phyloP scores from a whole-genome alignment of 2,113 vertebrate genomes.

The Oophaga pumilio region DNA sequence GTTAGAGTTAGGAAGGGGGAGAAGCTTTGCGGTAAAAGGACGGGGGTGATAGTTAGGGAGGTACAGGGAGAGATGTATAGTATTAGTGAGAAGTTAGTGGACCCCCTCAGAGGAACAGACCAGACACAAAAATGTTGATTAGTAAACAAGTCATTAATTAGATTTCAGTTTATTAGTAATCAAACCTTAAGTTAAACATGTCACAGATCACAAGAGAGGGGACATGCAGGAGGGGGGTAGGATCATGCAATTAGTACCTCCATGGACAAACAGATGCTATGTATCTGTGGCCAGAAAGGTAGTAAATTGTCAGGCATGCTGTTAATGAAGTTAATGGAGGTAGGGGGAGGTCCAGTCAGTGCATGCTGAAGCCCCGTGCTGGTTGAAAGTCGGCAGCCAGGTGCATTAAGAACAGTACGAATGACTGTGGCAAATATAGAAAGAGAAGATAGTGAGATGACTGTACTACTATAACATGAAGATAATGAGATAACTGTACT shows the following conservation, averaged over 20 bases:
- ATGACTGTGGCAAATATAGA: neutral
- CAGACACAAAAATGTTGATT: constrained; percentile 58
- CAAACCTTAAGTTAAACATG: constrained; percentile 59
- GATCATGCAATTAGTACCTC: constrained; percentile 48
- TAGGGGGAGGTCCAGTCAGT: constrained; percentile 41
- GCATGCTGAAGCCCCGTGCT: constrained; percentile 52
- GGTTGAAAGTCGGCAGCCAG: constrained; percentile 28
- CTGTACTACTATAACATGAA: neutral
- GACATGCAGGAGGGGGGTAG: constrained; percentile 63
- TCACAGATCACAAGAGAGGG: constrained; percentile 59
- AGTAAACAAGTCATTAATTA: constrained; percentile 60
- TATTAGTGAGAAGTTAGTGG: constrained; percentile 59
- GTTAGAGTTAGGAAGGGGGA: constrained; percentile 47
- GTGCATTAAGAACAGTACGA: neutral
- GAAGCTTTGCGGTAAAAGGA: constrained; percentile 55
- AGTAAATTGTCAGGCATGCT: constrained; percentile 40
- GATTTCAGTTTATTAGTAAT: constrained; percentile 59
- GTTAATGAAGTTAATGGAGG: constrained; percentile 54
- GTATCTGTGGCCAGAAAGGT: constrained; percentile 25
- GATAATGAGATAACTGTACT: too few species aligned
- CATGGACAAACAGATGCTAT: constrained; percentile 6
- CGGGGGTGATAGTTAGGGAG: constrained; percentile 54
- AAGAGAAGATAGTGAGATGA: neutral
- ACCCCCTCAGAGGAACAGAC: constrained; percentile 58
- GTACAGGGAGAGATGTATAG: constrained; percentile 56